phyloP scores from a whole-genome alignment of 2,113 vertebrate species.

The Litocranius walleri region DNA sequence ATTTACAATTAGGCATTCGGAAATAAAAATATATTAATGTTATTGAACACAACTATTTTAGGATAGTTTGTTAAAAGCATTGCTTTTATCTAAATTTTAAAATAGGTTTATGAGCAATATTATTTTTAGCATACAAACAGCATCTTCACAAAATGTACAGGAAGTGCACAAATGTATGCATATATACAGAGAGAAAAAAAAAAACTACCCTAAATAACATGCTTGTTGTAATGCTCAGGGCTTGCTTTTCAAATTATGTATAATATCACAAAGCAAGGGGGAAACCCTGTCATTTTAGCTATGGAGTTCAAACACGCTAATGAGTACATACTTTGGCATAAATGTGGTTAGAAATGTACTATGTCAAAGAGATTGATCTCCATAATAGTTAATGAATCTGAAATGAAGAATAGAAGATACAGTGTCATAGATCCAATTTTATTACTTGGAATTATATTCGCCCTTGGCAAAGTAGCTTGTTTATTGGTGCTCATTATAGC shows the following conservation, averaged over 20 bases:
- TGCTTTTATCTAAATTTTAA: background rate
- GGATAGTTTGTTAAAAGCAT: background rate
- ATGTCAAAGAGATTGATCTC: conserved; percentile 77
- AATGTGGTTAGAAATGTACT: conserved; percentile 77
- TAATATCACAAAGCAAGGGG: conserved; percentile 31
- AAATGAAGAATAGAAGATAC: conserved; percentile 65
- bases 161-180: background rate
- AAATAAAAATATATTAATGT: background rate
- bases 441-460: conserved; percentile 59
- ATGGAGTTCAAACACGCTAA: conserved; percentile 65
- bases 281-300: conserved; percentile 64
- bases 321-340: conserved; percentile 71
- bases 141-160: background rate
- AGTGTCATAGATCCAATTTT: conserved; percentile 57
- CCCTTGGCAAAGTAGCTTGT: conserved; percentile 67
- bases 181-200: background rate
- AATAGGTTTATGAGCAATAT: background rate
- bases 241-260: conserved; percentile 51
- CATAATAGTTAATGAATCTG: conserved; percentile 78
- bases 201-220: background rate
- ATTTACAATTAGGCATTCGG: background rate
- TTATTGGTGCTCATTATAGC: conserved; percentile 59
- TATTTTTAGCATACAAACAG: background rate
- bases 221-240: background rate
- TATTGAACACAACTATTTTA: background rate